Evolutionary conservation across 2,797 vertebrate species (phyloP), one percentile per base, ranked within the genome.

Genomic region (Miopithecus talapoin): DNA sequence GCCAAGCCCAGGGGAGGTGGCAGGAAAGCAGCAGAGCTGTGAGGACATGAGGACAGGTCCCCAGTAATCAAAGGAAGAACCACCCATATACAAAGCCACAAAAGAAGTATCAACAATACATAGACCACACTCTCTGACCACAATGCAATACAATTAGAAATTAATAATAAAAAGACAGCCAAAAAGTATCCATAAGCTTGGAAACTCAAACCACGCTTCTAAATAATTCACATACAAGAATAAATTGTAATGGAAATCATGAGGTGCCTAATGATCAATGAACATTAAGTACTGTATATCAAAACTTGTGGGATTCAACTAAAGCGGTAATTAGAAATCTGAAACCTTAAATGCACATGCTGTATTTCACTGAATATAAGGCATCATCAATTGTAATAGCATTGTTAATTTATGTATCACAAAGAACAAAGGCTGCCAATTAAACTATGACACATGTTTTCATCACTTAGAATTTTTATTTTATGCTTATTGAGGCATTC

Each of bases 151-250:
- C 68, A 80, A 46, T 75, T 76, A 97, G 61, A 97, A 95, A 95
- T 84, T 90, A 92, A 88, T 85, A 85, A 78, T 21, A 55, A 91
- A 93, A 91, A 88, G 70, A 85, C n/a, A 64, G 92, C 76, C 94
- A 95, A 61, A 64, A 91, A 59, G 22, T n/a, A 86, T 24, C 50
- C n/a, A 12, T 53, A 87, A 57, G n/a, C 90, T 81, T 83, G 26
- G 81, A 97, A 93, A 89, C n/a, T 68, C 91, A 86, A 95, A 74
- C 85, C 68, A 41, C 50, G 81, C 14, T 89, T 61, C 74, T 95
- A 64, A 94, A 93, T 96, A 92, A 95, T 96, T 95, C 61, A 89
- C 53, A 86, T n/a, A 68, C 85, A 92, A 90, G 53, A 93, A 87
- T n/a, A 95, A 85, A 80, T 55, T 6, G 0, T 75, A 75, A 68